A percentile compares a stretch with the other conserved stretches of the same genome.
These are phyloP conservation scores for Corella eumyota DNA, from an alignment of 23 tunicate genomes.

Conservation along the genomic window DNA sequence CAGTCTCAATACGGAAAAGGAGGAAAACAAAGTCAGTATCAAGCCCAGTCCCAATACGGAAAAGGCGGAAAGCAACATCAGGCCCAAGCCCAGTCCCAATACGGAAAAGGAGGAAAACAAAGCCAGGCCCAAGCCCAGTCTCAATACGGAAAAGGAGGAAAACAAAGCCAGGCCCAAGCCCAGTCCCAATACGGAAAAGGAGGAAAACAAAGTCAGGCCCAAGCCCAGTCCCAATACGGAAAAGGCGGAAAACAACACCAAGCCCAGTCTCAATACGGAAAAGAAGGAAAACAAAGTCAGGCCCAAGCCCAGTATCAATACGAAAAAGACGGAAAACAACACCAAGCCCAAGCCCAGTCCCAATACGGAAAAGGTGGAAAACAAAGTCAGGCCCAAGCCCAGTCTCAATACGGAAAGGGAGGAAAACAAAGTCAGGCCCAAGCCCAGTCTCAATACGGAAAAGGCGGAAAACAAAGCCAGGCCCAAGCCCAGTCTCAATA, in stretches of 20 bases:
- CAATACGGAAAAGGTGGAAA: no score
- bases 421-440: no score
- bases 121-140: constrained; percentile 7
- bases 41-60: constrained; percentile 3
- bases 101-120: neutral
- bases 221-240: constrained; percentile 9
- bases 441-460: no score
- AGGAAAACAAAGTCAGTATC: neutral
- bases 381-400: no score
- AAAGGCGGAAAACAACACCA: constrained; percentile 7
- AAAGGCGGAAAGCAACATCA: neutral
- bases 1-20: constrained; percentile 5
- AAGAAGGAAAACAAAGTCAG: neutral
- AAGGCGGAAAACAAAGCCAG: no score
- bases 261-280: neutral
- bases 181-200: constrained; percentile 1
- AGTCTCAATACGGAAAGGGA: no score
- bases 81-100: constrained; percentile 13
- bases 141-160: constrained; percentile 9
- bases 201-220: constrained; percentile 2
- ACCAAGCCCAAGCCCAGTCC: no score
- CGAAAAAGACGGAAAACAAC: no score
- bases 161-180: constrained; percentile 3
- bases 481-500: constrained; percentile 11
- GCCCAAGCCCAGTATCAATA: no score